Base-by-base conservation (phyloP, 2,797 vertebrate species). In the Menidia menidia region DNA sequence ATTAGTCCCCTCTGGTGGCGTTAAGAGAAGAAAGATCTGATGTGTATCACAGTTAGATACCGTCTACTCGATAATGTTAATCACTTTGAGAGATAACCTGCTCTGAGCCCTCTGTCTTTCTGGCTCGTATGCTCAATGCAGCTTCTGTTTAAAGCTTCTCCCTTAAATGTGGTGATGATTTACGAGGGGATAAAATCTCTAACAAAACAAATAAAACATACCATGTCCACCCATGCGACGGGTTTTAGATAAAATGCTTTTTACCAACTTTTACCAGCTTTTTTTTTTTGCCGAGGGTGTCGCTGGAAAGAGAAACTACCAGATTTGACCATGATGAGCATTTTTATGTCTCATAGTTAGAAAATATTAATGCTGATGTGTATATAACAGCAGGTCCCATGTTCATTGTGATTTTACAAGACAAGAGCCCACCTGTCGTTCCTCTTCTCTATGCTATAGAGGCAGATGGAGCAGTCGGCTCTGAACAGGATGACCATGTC, bases 401-500 rank as follows among this genome's bases (percentile, higher is more conserved):
- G 25, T 25, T 25, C 25, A 25, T 25, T 25, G 10, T 39, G 7
- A 39, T 39, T 7, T 4, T 39, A 39, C 15, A 3, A 10, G 12
- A 35, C 14, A 19, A 15, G 13, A 45, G 18, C 95, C 85, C 82
- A 99, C 98, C 97, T 90, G 78, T 98, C 96, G 2, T 90, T 93
- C 73, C 87, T 95, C 85, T 84, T 95, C 91, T 97, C 96, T 80
- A 99, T 95, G 91, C 96, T 97, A 68, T 99, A 99, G 69, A 99
- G 96, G 87, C 97, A 98, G 93, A 99, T 98, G 78, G 96, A 97
- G 90, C 98, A 99, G 91, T 99, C 97, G 0, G 95, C 95, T 88
- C 97, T 92, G 85, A 99, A 99, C 78, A 99, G 75, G 87, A 98
- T 96, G 44, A 98, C 89, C 81, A 97, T 96, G 91, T 99, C 95